Evolutionary conservation across 2,113 vertebrate genomes (phyloP).

Genomic region (Ptyas mucosa): DNA sequence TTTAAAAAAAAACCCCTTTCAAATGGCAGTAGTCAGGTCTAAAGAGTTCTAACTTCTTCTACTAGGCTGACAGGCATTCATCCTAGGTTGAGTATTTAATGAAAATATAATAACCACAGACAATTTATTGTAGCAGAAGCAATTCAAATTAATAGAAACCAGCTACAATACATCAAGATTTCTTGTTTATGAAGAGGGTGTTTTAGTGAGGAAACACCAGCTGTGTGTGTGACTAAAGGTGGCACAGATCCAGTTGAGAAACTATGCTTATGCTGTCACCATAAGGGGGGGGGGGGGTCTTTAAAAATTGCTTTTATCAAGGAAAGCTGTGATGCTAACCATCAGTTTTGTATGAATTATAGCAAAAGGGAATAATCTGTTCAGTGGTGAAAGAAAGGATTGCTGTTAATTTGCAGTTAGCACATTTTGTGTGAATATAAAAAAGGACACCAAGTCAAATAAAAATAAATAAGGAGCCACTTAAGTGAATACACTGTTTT

Average conservation of each 20-base stretch:
- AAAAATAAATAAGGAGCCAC: background rate
- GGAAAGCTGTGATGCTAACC: background rate
- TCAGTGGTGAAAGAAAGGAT: background rate
- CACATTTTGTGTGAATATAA: background rate
- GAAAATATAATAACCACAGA: conserved; percentile 52
- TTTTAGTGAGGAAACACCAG: conserved; percentile 71
- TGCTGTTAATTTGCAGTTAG: background rate
- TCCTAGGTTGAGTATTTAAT: conserved; percentile 52
- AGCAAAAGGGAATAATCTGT: background rate
- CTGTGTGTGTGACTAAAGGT: conserved; percentile 64
- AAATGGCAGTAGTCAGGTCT: conserved; percentile 40
- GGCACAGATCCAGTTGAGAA: conserved; percentile 66
- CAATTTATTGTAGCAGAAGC: conserved; percentile 63
- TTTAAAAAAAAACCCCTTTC: conserved; percentile 29
- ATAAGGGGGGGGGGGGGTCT: conserved; percentile 39
- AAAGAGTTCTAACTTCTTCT: conserved; percentile 47
- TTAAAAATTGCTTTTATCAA: conserved; percentile 46
- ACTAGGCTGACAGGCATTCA: conserved; percentile 49
- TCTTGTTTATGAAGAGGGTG: conserved; percentile 69
- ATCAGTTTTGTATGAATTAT: background rate
- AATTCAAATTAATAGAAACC: conserved; percentile 67
- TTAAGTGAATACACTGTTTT: background rate
- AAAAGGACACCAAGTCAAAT: background rate
- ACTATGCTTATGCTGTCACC: conserved; percentile 51
- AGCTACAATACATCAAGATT: conserved; percentile 63